phyloP scores from a whole-genome alignment of 2,113 vertebrate genomes.

The Alethe diademata region DNA sequence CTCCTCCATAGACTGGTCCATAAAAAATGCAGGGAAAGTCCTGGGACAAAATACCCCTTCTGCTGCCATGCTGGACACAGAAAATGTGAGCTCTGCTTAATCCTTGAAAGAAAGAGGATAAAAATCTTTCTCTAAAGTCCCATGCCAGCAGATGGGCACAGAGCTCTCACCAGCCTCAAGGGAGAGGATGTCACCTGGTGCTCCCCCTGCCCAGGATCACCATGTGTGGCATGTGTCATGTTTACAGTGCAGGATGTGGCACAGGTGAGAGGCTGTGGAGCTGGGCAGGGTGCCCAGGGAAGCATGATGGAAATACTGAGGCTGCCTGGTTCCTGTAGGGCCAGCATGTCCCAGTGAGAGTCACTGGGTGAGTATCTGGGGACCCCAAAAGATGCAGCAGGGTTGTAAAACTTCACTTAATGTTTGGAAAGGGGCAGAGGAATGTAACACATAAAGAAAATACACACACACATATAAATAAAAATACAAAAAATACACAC shows the following conservation, averaged over 20 bases:
- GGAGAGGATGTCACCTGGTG: accelerated
- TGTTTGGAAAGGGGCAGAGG: background rate
- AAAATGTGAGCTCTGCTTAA: background rate
- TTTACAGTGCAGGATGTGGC: accelerated
- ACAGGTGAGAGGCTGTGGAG: background rate
- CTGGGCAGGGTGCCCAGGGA: background rate
- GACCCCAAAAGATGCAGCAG: background rate
- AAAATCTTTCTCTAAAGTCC: background rate
- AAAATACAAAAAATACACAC: background rate
- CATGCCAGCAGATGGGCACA: background rate
- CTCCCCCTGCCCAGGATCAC: background rate
- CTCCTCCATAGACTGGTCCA: background rate
- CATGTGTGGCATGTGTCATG: background rate
- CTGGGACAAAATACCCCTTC: background rate
- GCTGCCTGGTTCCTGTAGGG: background rate
- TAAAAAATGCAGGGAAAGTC: constrained; percentile 29
- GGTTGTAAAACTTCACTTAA: background rate
- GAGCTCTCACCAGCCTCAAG: background rate
- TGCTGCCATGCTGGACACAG: background rate
- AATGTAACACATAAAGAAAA: background rate
- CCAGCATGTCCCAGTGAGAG: background rate
- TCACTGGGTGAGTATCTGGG: background rate
- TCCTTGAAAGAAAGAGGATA: background rate
- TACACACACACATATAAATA: accelerated
- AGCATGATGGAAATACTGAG: accelerated